These are phyloP conservation scores for Lathamus discolor DNA, from an alignment of 2,113 vertebrate species.

Conservation along the genomic window DNA sequence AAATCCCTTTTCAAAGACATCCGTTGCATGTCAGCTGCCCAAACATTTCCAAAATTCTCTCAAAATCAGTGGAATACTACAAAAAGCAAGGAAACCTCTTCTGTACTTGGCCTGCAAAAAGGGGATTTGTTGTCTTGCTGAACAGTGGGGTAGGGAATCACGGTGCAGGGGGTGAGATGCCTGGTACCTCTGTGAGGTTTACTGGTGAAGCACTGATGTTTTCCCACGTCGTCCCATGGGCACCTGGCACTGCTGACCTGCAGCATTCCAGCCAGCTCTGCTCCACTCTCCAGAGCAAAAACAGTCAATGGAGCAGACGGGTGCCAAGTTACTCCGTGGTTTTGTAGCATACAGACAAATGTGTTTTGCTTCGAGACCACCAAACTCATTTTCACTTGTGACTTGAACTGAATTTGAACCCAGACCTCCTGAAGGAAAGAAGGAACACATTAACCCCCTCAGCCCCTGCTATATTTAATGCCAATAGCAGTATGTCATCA, in stretches of 20 bases:
- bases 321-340: neutral
- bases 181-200: rapidly evolving
- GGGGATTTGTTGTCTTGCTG: neutral
- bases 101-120: neutral
- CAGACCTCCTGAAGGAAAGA: neutral
- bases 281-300: neutral
- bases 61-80: neutral
- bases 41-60: neutral
- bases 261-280: neutral
- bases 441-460: neutral
- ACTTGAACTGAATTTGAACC: conserved; percentile 9
- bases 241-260: neutral
- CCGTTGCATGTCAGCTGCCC: neutral
- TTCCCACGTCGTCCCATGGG: neutral
- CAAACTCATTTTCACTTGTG: neutral
- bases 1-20: neutral
- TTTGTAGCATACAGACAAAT: neutral
- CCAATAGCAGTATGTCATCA: neutral
- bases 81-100: neutral
- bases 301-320: neutral
- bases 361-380: neutral
- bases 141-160: neutral
- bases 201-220: rapidly evolving
- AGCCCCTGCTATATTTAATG: neutral
- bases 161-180: rapidly evolving